phyloP scores from a whole-genome alignment of 30 jellyfish, hydroid and myxozoan species.

The Pelagia noctiluca region DNA sequence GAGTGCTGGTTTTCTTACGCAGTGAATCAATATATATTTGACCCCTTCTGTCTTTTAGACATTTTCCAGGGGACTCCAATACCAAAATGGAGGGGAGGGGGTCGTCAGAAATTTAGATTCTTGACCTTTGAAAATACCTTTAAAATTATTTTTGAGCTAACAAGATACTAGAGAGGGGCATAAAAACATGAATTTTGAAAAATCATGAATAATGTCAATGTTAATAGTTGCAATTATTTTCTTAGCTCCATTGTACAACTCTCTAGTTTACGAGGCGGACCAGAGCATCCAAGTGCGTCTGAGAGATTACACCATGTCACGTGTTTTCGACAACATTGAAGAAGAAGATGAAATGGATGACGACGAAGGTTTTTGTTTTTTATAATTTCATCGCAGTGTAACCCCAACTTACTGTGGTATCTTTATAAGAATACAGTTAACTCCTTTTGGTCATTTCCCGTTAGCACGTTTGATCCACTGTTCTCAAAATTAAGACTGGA shows the following conservation, averaged over 20 bases:
- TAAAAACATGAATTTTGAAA: not conserved
- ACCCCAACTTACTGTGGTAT: not conserved
- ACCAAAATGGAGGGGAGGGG: not conserved
- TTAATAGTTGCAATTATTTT: not conserved
- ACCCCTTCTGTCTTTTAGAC: not conserved
- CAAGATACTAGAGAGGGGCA: not conserved
- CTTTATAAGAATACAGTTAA: no score
- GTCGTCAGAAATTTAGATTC: not conserved
- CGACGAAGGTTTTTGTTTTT: slow-evolving; percentile 70
- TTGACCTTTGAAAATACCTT: not conserved
- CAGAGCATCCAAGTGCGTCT: slow-evolving; percentile 83
- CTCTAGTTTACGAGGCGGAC: slow-evolving; percentile 84
- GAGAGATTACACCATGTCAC: slow-evolving; percentile 89
- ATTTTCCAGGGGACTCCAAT: not conserved
- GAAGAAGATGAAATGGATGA: slow-evolving; percentile 85
- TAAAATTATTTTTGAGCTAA: not conserved
- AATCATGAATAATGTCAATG: slow-evolving; percentile 2
- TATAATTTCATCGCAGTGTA: not conserved
- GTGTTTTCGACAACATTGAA: slow-evolving; percentile 78
- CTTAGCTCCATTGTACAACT: slow-evolving; percentile 63
- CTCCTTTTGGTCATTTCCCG: no score
- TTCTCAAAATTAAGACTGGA: not conserved
- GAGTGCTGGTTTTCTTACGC: not conserved
- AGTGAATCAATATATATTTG: not conserved
- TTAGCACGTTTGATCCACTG: no score